These are phyloP conservation scores for Ageneiosus marmoratus DNA, from an alignment of 2,113 vertebrate genomes.

Conservation along the genomic window DNA sequence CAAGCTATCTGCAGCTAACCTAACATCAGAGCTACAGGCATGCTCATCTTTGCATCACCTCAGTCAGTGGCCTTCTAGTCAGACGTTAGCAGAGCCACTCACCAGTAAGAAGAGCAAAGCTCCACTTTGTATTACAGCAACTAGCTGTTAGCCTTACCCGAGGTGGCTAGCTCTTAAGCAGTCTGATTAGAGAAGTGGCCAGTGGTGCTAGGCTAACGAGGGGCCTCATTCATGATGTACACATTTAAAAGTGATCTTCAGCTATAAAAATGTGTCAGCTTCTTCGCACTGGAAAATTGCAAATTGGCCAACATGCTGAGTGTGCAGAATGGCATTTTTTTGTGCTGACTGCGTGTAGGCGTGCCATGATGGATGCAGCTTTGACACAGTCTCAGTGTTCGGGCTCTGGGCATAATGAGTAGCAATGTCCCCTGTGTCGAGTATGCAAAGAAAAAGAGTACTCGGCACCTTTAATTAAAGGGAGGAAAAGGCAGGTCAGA, in stretches of 20 bases:
- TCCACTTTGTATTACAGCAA: slow-evolving; percentile 13
- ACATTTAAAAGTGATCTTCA: slow-evolving; percentile 92
- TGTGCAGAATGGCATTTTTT: slow-evolving; percentile 74
- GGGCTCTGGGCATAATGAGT: slow-evolving; percentile 99
- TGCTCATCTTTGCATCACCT: neutral
- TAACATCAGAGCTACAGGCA: slow-evolving; percentile 18
- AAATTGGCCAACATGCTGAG: slow-evolving; percentile 97
- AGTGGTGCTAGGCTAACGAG: slow-evolving; percentile 82
- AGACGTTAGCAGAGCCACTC: neutral
- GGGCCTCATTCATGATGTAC: slow-evolving; percentile 92
- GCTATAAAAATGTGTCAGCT: slow-evolving; percentile 89
- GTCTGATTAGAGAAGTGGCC: slow-evolving; percentile 84
- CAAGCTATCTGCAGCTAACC: slow-evolving; percentile 60
- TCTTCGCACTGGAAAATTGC: slow-evolving; percentile 84
- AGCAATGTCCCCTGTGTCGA: slow-evolving; percentile 97
- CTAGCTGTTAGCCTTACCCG: slow-evolving; percentile 71
- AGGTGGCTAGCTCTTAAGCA: slow-evolving; percentile 92
- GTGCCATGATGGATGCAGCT: slow-evolving; percentile 95
- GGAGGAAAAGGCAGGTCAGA: slow-evolving; percentile 83
- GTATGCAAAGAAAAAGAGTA: slow-evolving; percentile 89
- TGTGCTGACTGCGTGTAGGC: slow-evolving; percentile 78
- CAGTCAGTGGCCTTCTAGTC: neutral
- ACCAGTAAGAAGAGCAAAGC: neutral
- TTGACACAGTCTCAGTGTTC: slow-evolving; percentile 99
- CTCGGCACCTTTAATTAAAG: slow-evolving; percentile 96